Conservation (phyloP, 2,888 invertebrate species). For the Oscheius sp. region DNA sequence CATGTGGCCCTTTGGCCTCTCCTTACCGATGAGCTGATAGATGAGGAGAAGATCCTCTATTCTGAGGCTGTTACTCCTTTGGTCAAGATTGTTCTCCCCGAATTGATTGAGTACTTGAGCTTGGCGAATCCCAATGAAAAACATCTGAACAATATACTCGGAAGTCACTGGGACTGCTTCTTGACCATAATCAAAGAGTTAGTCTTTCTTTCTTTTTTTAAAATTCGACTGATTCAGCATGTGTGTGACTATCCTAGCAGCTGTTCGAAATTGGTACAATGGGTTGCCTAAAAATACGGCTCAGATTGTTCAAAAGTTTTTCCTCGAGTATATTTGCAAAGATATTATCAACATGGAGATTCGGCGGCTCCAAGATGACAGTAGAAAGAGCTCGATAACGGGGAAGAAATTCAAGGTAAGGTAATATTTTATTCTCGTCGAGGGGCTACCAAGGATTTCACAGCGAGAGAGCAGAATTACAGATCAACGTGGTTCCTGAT, state of each 20-base stretch:
- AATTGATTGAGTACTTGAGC: conserved; percentile 16
- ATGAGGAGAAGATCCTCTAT: conserved; percentile 36
- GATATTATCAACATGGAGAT: too few relatives aligned
- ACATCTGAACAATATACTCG: too few relatives aligned
- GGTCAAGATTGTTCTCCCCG: conserved; percentile 32
- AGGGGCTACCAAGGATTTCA: too few relatives aligned
- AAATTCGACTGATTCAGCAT: conserved; percentile 50
- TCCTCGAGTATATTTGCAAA: too few relatives aligned
- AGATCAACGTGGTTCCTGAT: too few relatives aligned
- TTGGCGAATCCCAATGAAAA: too few relatives aligned
- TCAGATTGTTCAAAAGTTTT: conserved; percentile 69
- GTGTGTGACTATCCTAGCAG: conserved; percentile 71
- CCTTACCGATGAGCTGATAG: neutral
- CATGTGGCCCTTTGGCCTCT: neutral
- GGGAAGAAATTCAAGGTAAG: too few relatives aligned
- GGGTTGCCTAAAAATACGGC: conserved; percentile 70
- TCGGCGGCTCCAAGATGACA: too few relatives aligned
- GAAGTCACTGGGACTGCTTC: neutral
- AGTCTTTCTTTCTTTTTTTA: neutral
- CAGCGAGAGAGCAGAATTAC: too few relatives aligned
- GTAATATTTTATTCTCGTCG: too few relatives aligned
- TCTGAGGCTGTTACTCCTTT: conserved; percentile 35
- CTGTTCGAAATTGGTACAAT: conserved; percentile 72
- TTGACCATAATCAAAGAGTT: conserved; percentile 25
- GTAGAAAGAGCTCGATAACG: too few relatives aligned